Conservation (phyloP, 2,888 invertebrate species). For the Nemurella pictetii region DNA sequence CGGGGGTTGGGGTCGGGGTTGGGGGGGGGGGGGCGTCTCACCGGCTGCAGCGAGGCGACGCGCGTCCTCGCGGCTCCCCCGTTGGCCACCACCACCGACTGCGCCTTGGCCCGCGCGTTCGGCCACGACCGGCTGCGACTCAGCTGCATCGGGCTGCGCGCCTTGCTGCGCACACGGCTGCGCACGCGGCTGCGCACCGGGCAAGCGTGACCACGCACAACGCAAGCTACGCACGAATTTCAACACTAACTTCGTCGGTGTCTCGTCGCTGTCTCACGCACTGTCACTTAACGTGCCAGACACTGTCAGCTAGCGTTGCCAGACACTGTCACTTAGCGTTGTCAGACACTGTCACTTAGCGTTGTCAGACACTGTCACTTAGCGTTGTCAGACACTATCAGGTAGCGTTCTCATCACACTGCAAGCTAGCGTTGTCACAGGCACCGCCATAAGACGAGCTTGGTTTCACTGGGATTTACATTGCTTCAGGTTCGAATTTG, state of each 20-base stretch:
- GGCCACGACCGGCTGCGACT: neutral
- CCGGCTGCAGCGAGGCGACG: neutral
- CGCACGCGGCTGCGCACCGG: neutral
- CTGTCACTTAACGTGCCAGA: neutral
- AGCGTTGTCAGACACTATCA: neutral
- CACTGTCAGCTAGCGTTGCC: neutral
- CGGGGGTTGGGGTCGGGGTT: too few relatives aligned
- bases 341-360: neutral
- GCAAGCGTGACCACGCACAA: neutral
- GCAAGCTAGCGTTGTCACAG: too few relatives aligned
- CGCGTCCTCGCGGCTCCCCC: neutral
- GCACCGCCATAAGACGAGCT: too few relatives aligned
- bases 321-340: neutral
- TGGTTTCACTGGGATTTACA: too few relatives aligned
- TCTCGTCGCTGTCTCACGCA: neutral
- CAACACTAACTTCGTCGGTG: neutral
- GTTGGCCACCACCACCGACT: neutral
- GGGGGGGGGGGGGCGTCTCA: too few relatives aligned
- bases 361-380: neutral
- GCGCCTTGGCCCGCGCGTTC: neutral
- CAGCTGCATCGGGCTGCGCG: neutral
- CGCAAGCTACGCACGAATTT: neutral
- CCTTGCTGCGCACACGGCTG: neutral
- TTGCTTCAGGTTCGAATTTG: too few relatives aligned
- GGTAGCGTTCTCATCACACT: too few relatives aligned